Base-by-base conservation (phyloP, 2,888 invertebrate species). In the Conistra vaccinii region DNA sequence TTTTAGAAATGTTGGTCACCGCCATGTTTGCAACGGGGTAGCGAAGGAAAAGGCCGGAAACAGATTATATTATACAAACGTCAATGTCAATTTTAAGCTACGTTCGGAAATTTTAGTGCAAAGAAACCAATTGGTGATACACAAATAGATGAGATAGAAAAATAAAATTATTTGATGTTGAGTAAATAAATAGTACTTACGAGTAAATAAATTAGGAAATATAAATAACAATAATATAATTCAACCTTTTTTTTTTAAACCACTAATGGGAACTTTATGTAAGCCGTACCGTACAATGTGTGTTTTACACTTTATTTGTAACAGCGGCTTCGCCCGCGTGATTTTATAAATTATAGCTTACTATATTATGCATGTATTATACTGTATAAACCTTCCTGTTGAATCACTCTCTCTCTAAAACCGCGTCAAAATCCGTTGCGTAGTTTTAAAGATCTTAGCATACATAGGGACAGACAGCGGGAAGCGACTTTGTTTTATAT, bases 1-100 rank as follows among this genome's bases (percentile, higher is more conserved):
- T 96, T 95, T 96, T 96, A 81, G 96, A 96, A 95, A 96, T 96
- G 92, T 95, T 96, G 93, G 88, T 92, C 94, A 93, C 94, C 94
- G 96, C 96, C 96, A 96, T 96, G 96, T 94, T 96, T 95, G 93
- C 93, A 93, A 94, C 90, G 91, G 92, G 91, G 92, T 92, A 91
- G 91, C 92, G 90, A 91, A 92, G 67, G 91, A 92, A 94, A 94
- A 93, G 92, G 86, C 90, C 88, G 89, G 90, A 94, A 92, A 92
- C 86, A 89, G 87, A 88, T 73, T 74, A 88, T 73, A 88, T 73
- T 74, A 88, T 73, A 69, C 77, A 73, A 83, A 83, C 73, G 93
- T 94, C 93, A 95, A 92, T 90, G 94, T 93, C 93, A 93, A 86
- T 70, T 80, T 76, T 6, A 14, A 17, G 0, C 32, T 35, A 60